phyloP scores from a whole-genome alignment of 2,888 invertebrate genomes.

The Machimus rusticus region DNA sequence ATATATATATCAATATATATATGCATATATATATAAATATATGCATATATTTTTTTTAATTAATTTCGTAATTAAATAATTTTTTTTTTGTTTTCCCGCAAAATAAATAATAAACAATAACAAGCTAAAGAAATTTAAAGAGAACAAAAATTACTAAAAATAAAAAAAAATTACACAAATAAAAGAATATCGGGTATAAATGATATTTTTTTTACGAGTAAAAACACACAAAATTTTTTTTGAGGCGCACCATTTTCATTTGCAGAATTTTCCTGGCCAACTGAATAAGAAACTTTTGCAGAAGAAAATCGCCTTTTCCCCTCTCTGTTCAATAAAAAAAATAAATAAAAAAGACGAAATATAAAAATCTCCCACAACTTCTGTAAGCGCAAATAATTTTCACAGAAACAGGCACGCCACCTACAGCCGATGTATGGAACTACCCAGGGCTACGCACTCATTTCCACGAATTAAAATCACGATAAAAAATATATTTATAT shows the following conservation, averaged over 20 bases:
- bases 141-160: no score
- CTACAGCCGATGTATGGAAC: background rate
- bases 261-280: conserved; percentile 1
- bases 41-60: no score
- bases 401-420: background rate
- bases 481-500: background rate
- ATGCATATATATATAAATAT: no score
- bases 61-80: background rate
- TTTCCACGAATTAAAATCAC: background rate
- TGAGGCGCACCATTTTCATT: background rate
- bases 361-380: background rate
- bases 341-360: no score
- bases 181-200: background rate
- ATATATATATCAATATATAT: no score
- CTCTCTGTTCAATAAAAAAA: no score
- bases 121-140: no score
- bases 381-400: background rate
- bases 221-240: background rate
- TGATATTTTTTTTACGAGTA: no score
- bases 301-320: background rate
- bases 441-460: background rate
- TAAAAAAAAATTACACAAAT: background rate
- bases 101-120: no score
- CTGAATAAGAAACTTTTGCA: background rate
- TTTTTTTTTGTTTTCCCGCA: background rate